Evolutionary conservation across 2,888 invertebrate genomes (phyloP).

Genomic region (Polymixis lichenea): DNA sequence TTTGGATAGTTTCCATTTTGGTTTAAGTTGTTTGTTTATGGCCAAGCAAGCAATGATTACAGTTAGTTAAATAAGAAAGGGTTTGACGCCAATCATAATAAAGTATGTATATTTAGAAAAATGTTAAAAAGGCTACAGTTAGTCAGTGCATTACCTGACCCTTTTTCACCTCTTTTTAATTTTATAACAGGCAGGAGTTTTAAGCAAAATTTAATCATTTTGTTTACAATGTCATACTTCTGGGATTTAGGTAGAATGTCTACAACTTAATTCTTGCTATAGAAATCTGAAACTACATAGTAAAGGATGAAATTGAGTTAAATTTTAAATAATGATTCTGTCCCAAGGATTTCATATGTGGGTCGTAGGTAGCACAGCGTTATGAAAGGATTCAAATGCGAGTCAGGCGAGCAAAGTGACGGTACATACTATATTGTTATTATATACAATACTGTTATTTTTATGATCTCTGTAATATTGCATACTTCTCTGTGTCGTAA

Average conservation of each 20-base stretch:
- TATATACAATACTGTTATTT: not conserved
- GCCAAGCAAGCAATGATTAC: not conserved
- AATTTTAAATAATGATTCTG: not conserved
- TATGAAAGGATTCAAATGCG: not conserved
- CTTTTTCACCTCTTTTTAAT: not conserved
- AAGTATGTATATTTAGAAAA: too few relatives aligned
- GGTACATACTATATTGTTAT: too few relatives aligned
- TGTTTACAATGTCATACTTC: not conserved
- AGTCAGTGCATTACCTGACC: not conserved
- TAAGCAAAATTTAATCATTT: not conserved
- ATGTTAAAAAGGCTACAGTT: too few relatives aligned
- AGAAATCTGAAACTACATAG: not conserved
- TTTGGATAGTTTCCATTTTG: not conserved
- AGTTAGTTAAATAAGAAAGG: not conserved
- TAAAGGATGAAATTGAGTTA: not conserved
- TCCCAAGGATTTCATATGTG: not conserved
- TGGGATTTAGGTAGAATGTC: too few relatives aligned
- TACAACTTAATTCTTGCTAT: not conserved
- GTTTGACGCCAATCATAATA: not conserved
- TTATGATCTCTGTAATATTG: not conserved
- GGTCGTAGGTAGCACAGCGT: not conserved
- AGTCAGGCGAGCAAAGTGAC: not conserved
- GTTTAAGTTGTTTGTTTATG: too few relatives aligned
- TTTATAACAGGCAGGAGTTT: not conserved
- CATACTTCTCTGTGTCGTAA: not conserved